Conservation (phyloP, 2,888 invertebrate genomes). For the Idaea biselata region DNA sequence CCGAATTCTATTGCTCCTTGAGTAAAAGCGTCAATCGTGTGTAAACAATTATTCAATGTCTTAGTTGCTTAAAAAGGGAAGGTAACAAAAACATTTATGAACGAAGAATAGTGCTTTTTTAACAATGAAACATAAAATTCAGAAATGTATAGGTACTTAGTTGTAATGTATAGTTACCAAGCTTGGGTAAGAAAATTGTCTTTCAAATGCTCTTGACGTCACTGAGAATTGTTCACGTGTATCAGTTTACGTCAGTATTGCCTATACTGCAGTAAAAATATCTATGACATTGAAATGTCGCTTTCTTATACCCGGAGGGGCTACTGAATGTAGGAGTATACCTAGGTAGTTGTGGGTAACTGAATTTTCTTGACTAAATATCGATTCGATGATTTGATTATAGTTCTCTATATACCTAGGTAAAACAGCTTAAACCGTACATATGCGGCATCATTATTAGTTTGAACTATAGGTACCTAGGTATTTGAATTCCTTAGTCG, state of each 20-base stretch:
- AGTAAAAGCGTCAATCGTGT: conserved; percentile 1
- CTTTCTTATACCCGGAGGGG: background rate
- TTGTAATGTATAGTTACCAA: conserved; percentile 3
- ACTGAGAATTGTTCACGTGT: conserved; percentile 37
- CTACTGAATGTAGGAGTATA: background rate
- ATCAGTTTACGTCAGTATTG: conserved; percentile 41
- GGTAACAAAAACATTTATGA: no score
- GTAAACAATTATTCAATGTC: background rate
- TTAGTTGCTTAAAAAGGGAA: background rate
- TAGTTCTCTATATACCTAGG: no score
- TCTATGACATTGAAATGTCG: background rate
- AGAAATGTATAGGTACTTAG: conserved; percentile 1
- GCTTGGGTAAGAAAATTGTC: conserved; percentile 25
- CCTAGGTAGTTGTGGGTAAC: no score
- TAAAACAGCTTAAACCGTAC: no score
- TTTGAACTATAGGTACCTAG: no score
- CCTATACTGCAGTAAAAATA: conserved; percentile 8
- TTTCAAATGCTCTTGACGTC: conserved; percentile 36
- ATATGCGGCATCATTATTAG: no score
- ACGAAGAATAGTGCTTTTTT: background rate
- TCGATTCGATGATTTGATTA: no score
- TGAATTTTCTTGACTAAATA: no score
- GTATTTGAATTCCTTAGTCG: no score
- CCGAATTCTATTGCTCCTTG: conserved; percentile 13
- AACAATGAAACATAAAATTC: conserved; percentile 6